phyloP scores from a whole-genome alignment of 2,113 vertebrate species.

The Eptesicus fuscus region DNA sequence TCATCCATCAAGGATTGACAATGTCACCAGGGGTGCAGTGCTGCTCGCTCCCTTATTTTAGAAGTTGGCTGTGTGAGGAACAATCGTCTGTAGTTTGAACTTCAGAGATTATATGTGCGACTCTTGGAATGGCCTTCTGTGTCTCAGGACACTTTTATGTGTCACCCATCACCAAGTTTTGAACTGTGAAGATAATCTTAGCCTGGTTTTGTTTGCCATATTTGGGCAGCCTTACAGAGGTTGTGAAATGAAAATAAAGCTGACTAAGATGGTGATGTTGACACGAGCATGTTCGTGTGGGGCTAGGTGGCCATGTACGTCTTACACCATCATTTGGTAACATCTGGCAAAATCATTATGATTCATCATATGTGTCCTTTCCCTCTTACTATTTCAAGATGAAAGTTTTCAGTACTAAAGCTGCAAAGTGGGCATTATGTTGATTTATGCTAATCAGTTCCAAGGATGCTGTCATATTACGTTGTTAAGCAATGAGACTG shows the following conservation, averaged over 20 bases:
- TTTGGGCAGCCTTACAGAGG: not conserved
- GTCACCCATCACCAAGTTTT: not conserved
- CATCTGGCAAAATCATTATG: conserved; percentile 37
- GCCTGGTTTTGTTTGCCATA: not conserved
- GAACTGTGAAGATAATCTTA: fast-evolving
- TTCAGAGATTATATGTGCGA: not conserved
- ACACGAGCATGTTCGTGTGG: fast-evolving
- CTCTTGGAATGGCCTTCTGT: not conserved
- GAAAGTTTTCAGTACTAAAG: conserved; percentile 73
- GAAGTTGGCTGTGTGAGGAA: conserved; percentile 54
- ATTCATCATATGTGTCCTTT: conserved; percentile 30
- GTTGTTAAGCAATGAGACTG: conserved; percentile 64
- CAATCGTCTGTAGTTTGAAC: conserved; percentile 61
- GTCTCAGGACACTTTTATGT: not conserved
- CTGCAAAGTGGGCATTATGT: conserved; percentile 73
- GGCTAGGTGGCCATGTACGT: too few relatives aligned
- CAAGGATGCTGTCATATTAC: conserved; percentile 67
- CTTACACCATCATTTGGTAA: not conserved
- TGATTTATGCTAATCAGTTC: conserved; percentile 77
- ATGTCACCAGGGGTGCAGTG: conserved; percentile 34
- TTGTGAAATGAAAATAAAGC: not conserved
- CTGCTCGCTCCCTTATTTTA: conserved; percentile 29
- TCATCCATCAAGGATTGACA: conserved; percentile 47
- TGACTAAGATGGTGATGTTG: not conserved
- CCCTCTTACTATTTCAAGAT: conserved; percentile 48